These are phyloP conservation scores for Erannis defoliaria DNA, from an alignment of 2,888 invertebrate species.

Conservation along the genomic window DNA sequence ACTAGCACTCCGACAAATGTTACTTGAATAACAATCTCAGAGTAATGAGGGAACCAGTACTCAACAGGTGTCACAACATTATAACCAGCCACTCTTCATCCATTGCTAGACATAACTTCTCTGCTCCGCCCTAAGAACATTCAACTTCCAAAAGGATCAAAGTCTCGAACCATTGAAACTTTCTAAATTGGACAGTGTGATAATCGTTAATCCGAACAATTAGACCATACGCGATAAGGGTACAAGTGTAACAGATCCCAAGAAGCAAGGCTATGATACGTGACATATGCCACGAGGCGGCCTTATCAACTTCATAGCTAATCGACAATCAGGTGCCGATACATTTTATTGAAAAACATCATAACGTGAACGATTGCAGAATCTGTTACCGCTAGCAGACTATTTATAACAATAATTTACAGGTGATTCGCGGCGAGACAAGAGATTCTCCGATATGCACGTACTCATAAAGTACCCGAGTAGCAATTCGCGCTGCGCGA, in stretches of 20 bases:
- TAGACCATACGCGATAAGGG: constrained; percentile 13
- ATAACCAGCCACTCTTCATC: too few relatives aligned
- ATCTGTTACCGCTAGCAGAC: not conserved
- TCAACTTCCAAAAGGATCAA: too few relatives aligned
- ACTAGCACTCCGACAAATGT: constrained; percentile 20
- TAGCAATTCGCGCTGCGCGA: constrained; percentile 48
- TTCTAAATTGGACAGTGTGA: not conserved
- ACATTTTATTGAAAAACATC: constrained; percentile 4
- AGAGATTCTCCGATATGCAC: constrained; percentile 7
- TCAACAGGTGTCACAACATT: too few relatives aligned
- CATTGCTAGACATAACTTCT: too few relatives aligned
- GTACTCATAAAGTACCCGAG: constrained; percentile 11
- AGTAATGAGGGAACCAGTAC: not conserved
- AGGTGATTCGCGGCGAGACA: constrained; percentile 7
- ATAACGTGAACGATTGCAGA: not conserved
- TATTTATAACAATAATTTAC: constrained; percentile 21
- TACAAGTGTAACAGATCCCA: constrained; percentile 21
- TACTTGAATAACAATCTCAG: not conserved
- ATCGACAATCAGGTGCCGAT: constrained; percentile 16
- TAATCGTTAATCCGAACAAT: constrained; percentile 3
- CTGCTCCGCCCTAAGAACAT: too few relatives aligned
- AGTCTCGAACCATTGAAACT: not conserved
- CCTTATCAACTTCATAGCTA: constrained; percentile 15
- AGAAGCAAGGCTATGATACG: constrained; percentile 34
- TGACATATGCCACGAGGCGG: constrained; percentile 33